Conservation (phyloP, 2,113 vertebrate genomes). For the Jaculus jaculus region DNA sequence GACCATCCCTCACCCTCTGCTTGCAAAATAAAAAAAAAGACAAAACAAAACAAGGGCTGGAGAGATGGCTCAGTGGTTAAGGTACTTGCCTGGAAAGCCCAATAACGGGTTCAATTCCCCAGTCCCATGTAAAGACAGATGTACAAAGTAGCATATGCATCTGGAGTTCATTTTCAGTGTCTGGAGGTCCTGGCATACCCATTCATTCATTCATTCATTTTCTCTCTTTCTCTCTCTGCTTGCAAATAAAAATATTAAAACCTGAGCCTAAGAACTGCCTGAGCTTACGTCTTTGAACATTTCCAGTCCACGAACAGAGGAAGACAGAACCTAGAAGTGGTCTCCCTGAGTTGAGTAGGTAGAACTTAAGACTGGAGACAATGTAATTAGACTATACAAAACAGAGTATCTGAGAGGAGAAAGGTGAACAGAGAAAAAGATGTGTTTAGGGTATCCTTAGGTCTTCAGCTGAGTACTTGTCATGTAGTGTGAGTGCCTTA, state of each 20-base stretch:
- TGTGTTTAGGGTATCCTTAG: neutral
- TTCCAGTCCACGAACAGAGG: neutral
- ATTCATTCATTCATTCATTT: no score
- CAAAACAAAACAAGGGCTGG: no score
- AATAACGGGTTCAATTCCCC: no score
- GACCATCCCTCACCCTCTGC: no score
- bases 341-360: neutral
- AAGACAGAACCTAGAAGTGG: neutral
- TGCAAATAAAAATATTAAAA: neutral
- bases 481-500: neutral
- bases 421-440: neutral
- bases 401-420: neutral
- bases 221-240: no score
- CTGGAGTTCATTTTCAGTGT: no score
- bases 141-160: no score
- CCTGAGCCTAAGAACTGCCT: neutral
- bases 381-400: neutral
- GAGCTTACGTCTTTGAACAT: neutral
- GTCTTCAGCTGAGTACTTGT: neutral
- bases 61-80: no score
- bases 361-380: neutral
- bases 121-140: no score
- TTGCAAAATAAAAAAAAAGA: no score
- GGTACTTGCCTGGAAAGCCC: no score
- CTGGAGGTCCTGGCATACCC: no score